These are phyloP conservation scores for Agrilus mali DNA, from an alignment of 2,888 invertebrate genomes.

Conservation along the genomic window DNA sequence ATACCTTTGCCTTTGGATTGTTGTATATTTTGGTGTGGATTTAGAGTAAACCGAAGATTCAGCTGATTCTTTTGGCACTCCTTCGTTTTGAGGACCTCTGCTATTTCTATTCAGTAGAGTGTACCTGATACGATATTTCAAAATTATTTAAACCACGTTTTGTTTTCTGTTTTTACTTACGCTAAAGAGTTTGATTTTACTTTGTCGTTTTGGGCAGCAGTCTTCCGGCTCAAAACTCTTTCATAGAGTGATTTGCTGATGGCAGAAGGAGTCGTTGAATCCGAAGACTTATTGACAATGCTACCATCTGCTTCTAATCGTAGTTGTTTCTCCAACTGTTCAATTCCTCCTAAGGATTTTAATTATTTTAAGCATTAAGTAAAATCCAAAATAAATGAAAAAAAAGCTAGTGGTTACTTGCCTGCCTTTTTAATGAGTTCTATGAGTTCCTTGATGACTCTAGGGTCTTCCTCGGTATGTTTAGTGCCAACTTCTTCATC, in stretches of 20 bases:
- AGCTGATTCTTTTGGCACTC: slow-evolving; percentile 31
- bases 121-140: slow-evolving; percentile 24
- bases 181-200: neutral
- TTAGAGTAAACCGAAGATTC: slow-evolving; percentile 29
- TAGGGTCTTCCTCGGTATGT: slow-evolving; percentile 56
- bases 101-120: slow-evolving; percentile 49
- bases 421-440: slow-evolving; percentile 77
- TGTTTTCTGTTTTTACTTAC: slow-evolving; percentile 1
- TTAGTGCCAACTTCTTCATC: slow-evolving; percentile 31
- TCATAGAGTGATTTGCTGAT: slow-evolving; percentile 68
- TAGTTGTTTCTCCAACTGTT: slow-evolving; percentile 72
- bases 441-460: slow-evolving; percentile 70
- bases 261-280: slow-evolving; percentile 46
- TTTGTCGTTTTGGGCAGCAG: slow-evolving; percentile 13
- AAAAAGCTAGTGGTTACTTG: slow-evolving; percentile 23
- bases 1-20: slow-evolving; percentile 28
- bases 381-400: neutral
- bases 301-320: slow-evolving; percentile 40
- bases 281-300: slow-evolving; percentile 33
- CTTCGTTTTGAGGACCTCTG: slow-evolving; percentile 44
- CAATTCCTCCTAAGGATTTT: slow-evolving; percentile 55
- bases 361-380: no score
- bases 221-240: slow-evolving; percentile 46
- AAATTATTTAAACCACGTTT: slow-evolving; percentile 2
- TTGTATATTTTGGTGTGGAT: slow-evolving; percentile 34